Evolutionary conservation across 2,113 vertebrate species (phyloP), one percentile per base, ranked within the genome.

Genomic region (Anarrhichthys ocellatus): DNA sequence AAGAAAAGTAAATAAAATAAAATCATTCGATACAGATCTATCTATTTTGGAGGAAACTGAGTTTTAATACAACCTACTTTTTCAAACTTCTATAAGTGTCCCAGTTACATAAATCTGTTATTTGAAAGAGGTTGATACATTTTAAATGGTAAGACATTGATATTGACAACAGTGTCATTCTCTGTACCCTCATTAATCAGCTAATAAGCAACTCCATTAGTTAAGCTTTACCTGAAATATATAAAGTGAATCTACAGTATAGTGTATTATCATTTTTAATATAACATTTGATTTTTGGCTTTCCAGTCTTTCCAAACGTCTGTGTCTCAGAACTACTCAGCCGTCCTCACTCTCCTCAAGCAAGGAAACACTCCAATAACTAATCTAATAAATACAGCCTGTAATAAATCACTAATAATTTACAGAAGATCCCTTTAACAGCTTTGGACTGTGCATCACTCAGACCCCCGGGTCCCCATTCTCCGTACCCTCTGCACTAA

Each of bases 391-490:
- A 87, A 87, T 91, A 83, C 36, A 80, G 73, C 4, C 62, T 61
- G 61, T 75, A 87, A 92, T 93, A 91, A 92, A 90, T 92, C 91
- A 92, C 87, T 91, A 89, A 93, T 92, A 90, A 92, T 93, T 88
- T 93, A 93, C 91, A 92, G 87, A 93, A 86, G 80, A 91, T 85
- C 90, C 89, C 92, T 89, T 92, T 91, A 93, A 93, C 89, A 93
- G 90, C 88, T 85, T 83, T 82, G 44, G 74, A 72, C 78, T 10
- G 89, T 87, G 89, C 90, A 93, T 93, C 94, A 85, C 76, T 91
- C 87, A 75, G 90, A 84, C 84, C 90, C 63, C 66, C 6, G 40
- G 83, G 80, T 89, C 78, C 56, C 69, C 76, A 56, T 77, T 88
- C 65, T 76, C 74, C 24, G 67, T 78, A 80, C 78, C 85, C 81